These are phyloP conservation scores for Cephonodes hylas DNA, from an alignment of 2,888 invertebrate genomes.

Conservation along the genomic window DNA sequence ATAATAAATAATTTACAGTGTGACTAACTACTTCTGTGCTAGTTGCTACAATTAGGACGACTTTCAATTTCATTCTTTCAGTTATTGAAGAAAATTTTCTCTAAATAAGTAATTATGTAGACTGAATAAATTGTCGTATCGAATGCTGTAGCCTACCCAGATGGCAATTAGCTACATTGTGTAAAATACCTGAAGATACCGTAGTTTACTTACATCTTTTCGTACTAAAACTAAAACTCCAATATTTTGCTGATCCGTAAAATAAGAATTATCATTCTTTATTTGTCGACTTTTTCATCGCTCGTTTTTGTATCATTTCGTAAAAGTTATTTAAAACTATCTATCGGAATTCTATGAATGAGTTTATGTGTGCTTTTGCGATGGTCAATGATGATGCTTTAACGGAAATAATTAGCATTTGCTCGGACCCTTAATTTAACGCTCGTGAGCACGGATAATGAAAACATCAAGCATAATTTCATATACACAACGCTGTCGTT, in stretches of 20 bases:
- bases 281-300: no score
- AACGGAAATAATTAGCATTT: constrained; percentile 17
- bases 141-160: background rate
- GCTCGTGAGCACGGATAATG: background rate
- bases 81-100: background rate
- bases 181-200: background rate
- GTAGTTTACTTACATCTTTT: no score
- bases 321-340: background rate
- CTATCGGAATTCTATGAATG: background rate
- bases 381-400: background rate
- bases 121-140: background rate
- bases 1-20: constrained; percentile 35
- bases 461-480: background rate
- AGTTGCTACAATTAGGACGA: background rate
- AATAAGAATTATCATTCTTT: no score
- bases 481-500: background rate
- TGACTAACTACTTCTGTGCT: constrained; percentile 23
- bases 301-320: background rate
- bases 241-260: no score
- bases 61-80: background rate
- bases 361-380: background rate
- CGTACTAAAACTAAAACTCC: no score
- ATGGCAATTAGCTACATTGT: background rate
- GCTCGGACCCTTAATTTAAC: background rate
- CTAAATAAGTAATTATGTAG: background rate